Conservation (phyloP, 2,797 vertebrate genomes). For the Sciurus carolinensis region DNA sequence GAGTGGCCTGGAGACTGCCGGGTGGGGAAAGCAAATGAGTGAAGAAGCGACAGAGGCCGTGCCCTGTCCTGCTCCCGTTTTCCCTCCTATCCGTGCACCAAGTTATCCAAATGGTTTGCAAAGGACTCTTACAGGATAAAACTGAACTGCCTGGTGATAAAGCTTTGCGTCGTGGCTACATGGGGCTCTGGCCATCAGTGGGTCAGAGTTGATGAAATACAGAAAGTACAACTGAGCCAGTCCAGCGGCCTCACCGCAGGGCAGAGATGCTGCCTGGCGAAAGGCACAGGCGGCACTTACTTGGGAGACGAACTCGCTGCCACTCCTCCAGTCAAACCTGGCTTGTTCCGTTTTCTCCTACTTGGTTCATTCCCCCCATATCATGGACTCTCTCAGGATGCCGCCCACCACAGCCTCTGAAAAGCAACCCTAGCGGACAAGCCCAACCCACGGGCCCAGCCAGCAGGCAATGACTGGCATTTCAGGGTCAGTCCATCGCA, state of each 20-base stretch:
- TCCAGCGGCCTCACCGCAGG: no score
- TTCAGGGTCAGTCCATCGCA: not conserved
- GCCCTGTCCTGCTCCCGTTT: rapidly evolving
- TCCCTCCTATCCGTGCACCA: not conserved
- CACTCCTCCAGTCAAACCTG: no score
- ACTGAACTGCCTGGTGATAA: not conserved
- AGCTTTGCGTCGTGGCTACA: not conserved
- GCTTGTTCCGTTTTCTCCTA: no score
- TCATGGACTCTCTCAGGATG: not conserved
- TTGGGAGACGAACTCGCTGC: no score
- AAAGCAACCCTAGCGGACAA: not conserved
- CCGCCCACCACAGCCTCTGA: not conserved
- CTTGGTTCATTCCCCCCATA: not conserved
- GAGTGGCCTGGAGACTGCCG: rapidly evolving
- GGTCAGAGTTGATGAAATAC: not conserved
- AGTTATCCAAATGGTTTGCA: not conserved
- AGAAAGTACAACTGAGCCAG: not conserved
- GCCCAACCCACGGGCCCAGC: not conserved
- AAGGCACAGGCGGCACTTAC: no score
- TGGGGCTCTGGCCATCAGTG: no score
- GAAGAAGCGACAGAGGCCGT: not conserved
- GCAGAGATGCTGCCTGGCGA: no score
- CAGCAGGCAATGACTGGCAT: rapidly evolving
- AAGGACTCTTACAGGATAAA: not conserved
- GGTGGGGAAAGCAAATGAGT: not conserved